Percentiles rank a stretch among this genome's conserved stretches.
Evolutionary conservation across 35 echinoderm and acorn worm species (phyloP).

Genomic region (Lytechinus variegatus): DNA sequence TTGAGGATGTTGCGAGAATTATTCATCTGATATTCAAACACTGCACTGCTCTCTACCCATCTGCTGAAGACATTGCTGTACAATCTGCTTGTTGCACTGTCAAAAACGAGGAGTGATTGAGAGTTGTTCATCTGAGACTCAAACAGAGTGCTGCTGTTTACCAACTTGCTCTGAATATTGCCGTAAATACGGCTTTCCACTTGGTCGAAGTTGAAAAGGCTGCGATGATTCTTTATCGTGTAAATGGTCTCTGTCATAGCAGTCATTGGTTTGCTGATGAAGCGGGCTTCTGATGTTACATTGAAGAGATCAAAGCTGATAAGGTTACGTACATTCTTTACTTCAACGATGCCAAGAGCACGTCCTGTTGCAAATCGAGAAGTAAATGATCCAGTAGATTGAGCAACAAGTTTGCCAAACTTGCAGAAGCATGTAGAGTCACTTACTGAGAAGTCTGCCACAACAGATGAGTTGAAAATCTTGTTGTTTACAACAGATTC

Average conservation of each 20-base stretch:
- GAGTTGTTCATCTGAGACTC: slow-evolving; percentile 30
- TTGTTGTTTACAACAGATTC: not conserved
- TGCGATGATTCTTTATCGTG: not conserved
- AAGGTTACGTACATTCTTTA: slow-evolving; percentile 34
- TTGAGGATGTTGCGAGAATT: not conserved
- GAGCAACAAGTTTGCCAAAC: slow-evolving; percentile 7
- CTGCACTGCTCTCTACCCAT: not conserved
- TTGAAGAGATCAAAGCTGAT: slow-evolving; percentile 28
- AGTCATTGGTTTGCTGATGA: slow-evolving; percentile 17
- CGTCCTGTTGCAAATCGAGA: not conserved
- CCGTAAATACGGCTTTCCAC: not conserved
- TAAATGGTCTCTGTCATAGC: not conserved
- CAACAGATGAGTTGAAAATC: not conserved
- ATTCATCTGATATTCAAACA: slow-evolving; percentile 10
- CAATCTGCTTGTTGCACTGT: not conserved
- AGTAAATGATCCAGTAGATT: not conserved
- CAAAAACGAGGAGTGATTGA: not conserved
- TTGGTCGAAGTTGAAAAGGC: slow-evolving; percentile 11
- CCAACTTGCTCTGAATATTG: slow-evolving; percentile 23
- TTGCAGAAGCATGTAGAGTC: slow-evolving; percentile 8
- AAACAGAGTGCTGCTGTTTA: not conserved
- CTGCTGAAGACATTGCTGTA: slow-evolving; percentile 31
- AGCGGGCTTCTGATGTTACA: not conserved
- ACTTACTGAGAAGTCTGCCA: not conserved
- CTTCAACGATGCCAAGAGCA: not conserved